Evolutionary conservation across 2,113 vertebrate species (phyloP), one percentile per base, ranked within the genome.

Genomic region (Peromyscus leucopus): DNA sequence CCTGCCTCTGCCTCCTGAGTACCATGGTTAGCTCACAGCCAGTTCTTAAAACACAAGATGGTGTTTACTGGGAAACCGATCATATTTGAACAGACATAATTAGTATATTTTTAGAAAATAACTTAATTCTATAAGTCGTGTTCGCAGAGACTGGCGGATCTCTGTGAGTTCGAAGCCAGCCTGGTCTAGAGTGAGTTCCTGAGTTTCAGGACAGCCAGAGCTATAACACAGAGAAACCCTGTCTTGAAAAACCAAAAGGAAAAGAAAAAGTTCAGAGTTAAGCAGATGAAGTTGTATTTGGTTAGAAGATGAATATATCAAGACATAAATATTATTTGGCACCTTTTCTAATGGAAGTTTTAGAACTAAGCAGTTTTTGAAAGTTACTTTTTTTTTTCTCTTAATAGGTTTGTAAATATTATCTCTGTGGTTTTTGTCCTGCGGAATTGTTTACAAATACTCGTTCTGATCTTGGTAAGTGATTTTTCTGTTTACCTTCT

Each of bases 401-500:
- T 48, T 33, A 31, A 33, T 97, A 99, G 99, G 99, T 99, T 71
- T 99, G 99, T 98, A 99, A 99, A 97, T 99, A 99, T 95, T 99
- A 99, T 97, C 99, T 99, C 94, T 99, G 99, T 98, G 99, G 99
- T 72, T 99, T 99, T 98, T 99, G 99, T 96, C 99, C 99, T 76
- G 99, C 99, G 75, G 99, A 99, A 96, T 98, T 99, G 79, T 99
- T 99, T 97, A 99, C 99, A 91, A 99, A 99, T 98, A 99, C 99
- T 3, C 99, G 99, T 87, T 99, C 99, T 71, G 99, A 99, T 98
- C 98, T 99, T 98, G 99, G 99, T 99, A 99, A 99, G 99, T 98
- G 80, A 96, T 59, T 95, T 33, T 88, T 97, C 71, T 69, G 0
- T 48, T 78, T 96, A 96, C 65, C 16, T n/a, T 94, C 55, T 57